Base-by-base conservation (phyloP, 23 tunicate species). In the Halocynthia aurantium region DNA sequence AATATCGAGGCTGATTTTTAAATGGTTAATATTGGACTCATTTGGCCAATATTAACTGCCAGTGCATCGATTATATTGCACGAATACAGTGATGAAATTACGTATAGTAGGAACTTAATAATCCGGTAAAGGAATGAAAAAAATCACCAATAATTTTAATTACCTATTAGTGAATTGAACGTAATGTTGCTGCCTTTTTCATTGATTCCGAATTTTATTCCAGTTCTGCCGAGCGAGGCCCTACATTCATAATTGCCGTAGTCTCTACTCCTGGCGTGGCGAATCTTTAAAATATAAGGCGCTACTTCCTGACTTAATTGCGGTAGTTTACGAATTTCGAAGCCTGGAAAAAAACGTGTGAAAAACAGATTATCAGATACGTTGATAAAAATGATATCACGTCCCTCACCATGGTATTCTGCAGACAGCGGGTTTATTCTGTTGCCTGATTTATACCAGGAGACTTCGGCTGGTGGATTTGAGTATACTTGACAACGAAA, bases 241-340 rank as follows among this genome's bases (percentile, higher is more conserved):
- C 57, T 52, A 52, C 95, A 88, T 17, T 65, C 53, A 76, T 88
- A 88, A 31, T 73, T 58, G 6, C 95, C 95, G 49, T 67, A 31
- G 67, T 88, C 77, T 51, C 52, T 55, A 8, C 54, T 8, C n/a
- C 68, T 67, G 4, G 84, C 87, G 54, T 83, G 67, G 53, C 86
- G 55, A 18, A 88, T 88, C 52, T 61, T 87, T n/a, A 82, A 68
- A 50, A 68, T 51, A 55, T 78, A 22, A 6, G 67, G n/a, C 49
- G 84, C 71, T 7, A 58, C 52, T 18, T 52, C 84, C 12, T 57
- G 63, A 6, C 31, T 71, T 77, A 58, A 71, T 8, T 70, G 66
- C 13, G 40, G 52, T 8, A 77, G 15, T 61, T 56, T 60, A 11
- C 71, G 81, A 17, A 61, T 50, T 56, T 53, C 61, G 10, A 57